Evolutionary conservation across 2,797 vertebrate species (phyloP).

Genomic region (Microctenopoma stevenorrisi): DNA sequence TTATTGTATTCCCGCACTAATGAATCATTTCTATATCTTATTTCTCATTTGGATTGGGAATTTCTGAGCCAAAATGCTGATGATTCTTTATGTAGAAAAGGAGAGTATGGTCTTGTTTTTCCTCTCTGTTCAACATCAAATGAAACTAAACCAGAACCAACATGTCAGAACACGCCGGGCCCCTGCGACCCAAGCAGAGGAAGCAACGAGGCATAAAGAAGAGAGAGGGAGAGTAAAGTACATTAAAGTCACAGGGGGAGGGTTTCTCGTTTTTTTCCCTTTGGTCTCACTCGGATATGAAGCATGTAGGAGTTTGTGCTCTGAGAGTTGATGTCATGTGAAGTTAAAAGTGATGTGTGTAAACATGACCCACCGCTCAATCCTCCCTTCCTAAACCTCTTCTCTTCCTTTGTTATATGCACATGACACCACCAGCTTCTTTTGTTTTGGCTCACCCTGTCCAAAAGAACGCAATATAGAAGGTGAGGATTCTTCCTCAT

Average conservation of each 20-base stretch:
- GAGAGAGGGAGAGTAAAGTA: conserved; percentile 19
- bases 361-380: conserved; percentile 62
- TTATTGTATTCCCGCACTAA: neutral
- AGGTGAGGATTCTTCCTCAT: conserved; percentile 6
- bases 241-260: conserved; percentile 14
- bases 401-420: conserved; percentile 41
- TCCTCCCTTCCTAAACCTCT: conserved; percentile 47
- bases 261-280: conserved; percentile 8
- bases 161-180: conserved; percentile 12
- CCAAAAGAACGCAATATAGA: conserved; percentile 36
- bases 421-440: conserved; percentile 32
- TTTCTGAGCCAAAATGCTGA: neutral
- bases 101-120: conserved; percentile 13
- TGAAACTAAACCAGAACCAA: conserved; percentile 36
- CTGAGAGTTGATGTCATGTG: conserved; percentile 68
- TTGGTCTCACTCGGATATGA: conserved; percentile 6
- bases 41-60: neutral
- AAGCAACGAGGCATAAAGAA: conserved; percentile 4
- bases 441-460: conserved; percentile 52
- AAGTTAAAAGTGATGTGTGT: conserved; percentile 59
- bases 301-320: conserved; percentile 47
- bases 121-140: neutral
- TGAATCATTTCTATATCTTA: neutral
- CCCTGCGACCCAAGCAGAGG: conserved; percentile 19
- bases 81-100: neutral